These are phyloP conservation scores for Euphonia xanthogaster DNA, from an alignment of 2,797 vertebrate species.

Conservation along the genomic window DNA sequence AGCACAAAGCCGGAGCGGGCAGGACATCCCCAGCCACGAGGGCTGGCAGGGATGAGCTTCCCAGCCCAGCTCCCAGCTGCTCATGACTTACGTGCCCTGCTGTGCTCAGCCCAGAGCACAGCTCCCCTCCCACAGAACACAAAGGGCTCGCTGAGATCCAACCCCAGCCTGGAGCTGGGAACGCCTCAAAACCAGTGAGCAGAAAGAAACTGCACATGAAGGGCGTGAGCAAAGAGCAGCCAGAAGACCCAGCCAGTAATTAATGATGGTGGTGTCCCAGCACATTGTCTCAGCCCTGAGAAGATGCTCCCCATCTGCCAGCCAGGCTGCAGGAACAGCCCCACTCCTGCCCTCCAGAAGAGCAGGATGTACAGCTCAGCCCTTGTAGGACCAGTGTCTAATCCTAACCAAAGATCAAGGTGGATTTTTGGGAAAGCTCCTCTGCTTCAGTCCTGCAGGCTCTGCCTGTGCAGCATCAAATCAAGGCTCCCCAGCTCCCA, in stretches of 20 bases:
- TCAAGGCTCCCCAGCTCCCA: background rate
- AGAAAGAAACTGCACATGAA: background rate
- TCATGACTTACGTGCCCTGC: background rate
- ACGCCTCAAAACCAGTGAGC: background rate
- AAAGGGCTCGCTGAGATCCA: background rate
- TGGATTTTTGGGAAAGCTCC: background rate
- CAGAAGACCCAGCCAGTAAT: background rate
- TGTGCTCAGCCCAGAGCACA: background rate
- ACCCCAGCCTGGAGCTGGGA: background rate
- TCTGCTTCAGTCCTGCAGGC: background rate
- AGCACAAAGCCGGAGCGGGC: background rate
- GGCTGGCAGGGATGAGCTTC: background rate
- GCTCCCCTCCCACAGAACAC: background rate
- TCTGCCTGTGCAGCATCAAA: background rate
- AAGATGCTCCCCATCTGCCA: background rate
- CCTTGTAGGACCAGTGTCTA: background rate
- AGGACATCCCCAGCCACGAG: background rate
- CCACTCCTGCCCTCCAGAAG: background rate
- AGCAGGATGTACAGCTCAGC: background rate
- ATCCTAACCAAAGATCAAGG: background rate
- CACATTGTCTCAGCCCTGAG: background rate
- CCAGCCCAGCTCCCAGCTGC: background rate
- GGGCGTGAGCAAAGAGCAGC: background rate
- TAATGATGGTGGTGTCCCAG: background rate
- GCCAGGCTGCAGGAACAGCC: background rate